These are phyloP conservation scores for Pediacus dermestoides DNA, from an alignment of 2,888 invertebrate species.

Conservation along the genomic window DNA sequence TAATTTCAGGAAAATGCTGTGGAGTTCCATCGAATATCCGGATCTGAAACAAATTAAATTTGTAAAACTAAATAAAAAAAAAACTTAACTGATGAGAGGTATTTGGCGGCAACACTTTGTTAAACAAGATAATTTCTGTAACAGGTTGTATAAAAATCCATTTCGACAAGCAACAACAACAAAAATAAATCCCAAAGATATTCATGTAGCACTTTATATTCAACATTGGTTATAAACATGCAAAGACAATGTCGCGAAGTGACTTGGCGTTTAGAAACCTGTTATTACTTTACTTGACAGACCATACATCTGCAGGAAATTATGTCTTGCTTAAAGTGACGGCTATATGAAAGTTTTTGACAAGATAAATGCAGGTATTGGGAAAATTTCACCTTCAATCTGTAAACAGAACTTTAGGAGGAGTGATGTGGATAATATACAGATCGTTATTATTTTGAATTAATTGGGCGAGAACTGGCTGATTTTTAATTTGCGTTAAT, in stretches of 20 bases:
- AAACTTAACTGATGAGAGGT: too few relatives aligned
- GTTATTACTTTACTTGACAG: conserved; percentile 24
- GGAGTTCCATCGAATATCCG: too few relatives aligned
- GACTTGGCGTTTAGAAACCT: conserved; percentile 27
- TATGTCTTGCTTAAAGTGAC: conserved; percentile 19
- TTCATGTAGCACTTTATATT: conserved; percentile 21
- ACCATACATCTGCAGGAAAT: conserved; percentile 21
- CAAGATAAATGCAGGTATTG: conserved; percentile 12
- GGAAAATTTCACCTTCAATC: conserved; percentile 7
- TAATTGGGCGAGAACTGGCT: too few relatives aligned
- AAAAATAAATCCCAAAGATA: conserved; percentile 19
- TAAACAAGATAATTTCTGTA: conserved; percentile 24
- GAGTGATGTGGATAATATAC: too few relatives aligned
- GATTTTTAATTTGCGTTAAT: too few relatives aligned
- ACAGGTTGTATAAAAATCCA: conserved; percentile 21
- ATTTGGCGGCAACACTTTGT: conserved; percentile 20
- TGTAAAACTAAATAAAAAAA: too few relatives aligned
- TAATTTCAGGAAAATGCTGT: too few relatives aligned
- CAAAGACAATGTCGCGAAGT: conserved; percentile 23
- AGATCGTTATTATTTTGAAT: too few relatives aligned
- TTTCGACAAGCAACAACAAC: conserved; percentile 21
- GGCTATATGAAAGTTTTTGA: conserved; percentile 12
- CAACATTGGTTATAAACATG: conserved; percentile 18
- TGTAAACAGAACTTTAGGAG: too few relatives aligned
- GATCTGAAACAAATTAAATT: too few relatives aligned